Percentiles rank a stretch among this genome's conserved stretches.
phyloP scores from a whole-genome alignment of 2,888 invertebrate genomes.

The Keiferia lycopersicella region DNA sequence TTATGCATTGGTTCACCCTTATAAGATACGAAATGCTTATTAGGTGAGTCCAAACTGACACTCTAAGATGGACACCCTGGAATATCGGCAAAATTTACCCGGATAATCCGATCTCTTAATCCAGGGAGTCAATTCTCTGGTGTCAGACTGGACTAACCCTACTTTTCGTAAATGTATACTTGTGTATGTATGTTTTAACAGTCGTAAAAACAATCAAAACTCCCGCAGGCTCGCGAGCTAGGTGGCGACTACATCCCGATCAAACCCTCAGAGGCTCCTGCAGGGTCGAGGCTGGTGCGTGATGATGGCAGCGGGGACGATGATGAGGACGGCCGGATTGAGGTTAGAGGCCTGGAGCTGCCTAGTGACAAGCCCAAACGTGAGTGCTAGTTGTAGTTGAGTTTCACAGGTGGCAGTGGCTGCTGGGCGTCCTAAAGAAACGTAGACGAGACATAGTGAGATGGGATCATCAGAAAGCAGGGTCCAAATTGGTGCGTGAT shows the following conservation, averaged over 20 bases:
- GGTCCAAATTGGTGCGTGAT: no score
- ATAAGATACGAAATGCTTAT: no score
- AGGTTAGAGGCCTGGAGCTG: conserved; percentile 89
- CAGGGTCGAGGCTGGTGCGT: conserved; percentile 83
- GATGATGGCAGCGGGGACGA: conserved; percentile 92
- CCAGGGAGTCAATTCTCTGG: no score
- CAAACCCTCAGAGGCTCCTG: conserved; percentile 42
- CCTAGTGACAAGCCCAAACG: conserved; percentile 82
- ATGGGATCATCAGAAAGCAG: conserved; percentile 42
- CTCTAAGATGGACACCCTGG: no score
- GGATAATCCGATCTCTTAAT: no score
- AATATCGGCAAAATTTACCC: no score
- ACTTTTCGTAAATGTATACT: no score
- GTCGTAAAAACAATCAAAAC: not conserved
- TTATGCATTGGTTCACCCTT: no score
- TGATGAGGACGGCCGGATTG: conserved; percentile 89
- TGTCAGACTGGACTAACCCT: no score
- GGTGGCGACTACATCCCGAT: conserved; percentile 79
- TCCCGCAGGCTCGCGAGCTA: conserved; percentile 69
- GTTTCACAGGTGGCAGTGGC: not conserved
- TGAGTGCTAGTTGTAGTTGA: conserved; percentile 56
- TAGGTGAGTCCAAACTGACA: no score
- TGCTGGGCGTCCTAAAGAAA: not conserved
- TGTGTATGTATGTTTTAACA: no score
- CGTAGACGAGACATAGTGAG: not conserved